Evolutionary conservation across 92 coral and sea anemone species (phyloP), one percentile per base, ranked within the genome.

Genomic region (Bergia sp.): DNA sequence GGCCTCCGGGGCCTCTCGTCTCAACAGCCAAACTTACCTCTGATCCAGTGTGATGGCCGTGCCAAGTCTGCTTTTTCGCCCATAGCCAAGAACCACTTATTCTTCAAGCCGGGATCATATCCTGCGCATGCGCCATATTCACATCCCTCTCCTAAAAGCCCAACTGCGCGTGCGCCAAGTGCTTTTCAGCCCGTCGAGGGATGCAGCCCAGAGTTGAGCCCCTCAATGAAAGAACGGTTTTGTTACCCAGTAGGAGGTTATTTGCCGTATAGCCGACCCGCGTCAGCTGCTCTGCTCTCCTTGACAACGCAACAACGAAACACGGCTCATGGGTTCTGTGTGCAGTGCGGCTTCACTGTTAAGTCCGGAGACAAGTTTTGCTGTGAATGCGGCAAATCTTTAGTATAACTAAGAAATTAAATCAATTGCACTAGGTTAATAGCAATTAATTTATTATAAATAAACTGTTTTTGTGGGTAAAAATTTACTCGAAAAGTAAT

Each of bases 41-140:
- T 86, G 11, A 5, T 91, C 23, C 82, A 89, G 50, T 90, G 80
- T 37, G 96, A 95, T 71, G 90, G 89, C 64, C 86, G 87, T 9
- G 71, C 91, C n/a, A 90, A 91, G 83, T 97, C 99, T 16, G 99
- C 99, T 41, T 97, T 97, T 88, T 97, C 98, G 9, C 98, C 98
- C 13, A 93, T 95, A 65, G 81, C 96, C 7, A 95, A 95, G 90
- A 84, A 92, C 73, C 94, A 93, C 55, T 71, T 93, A 10, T 93
- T 21, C 77, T 67, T 92, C 55, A 90, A 91, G 73, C 91, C 95
- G 41, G 86, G 95, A 67, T 21, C 91, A 61, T 47, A 83, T 37
- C 40, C 91, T 29, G 66, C 89, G 76, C 94, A 91, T 73, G 85
- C 90, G 75, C 94, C 73, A 18, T 90, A 82, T 50, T 42, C 85